Evolutionary conservation across 2,797 vertebrate genomes (phyloP).

Genomic region (Sebastes matsubarae): DNA sequence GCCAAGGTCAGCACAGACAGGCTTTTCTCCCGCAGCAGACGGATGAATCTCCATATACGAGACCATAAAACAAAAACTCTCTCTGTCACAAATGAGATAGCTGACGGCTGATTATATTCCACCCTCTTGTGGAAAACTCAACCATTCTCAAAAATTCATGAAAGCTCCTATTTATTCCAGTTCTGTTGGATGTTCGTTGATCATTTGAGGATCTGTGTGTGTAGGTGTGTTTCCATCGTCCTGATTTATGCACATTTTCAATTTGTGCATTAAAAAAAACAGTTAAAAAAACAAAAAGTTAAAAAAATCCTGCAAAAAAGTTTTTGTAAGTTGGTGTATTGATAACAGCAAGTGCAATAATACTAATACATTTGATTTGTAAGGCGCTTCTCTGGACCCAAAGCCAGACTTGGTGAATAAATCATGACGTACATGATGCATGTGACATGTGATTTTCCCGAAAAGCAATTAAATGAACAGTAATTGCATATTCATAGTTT

Average conservation of each 20-base stretch:
- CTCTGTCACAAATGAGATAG: constrained; percentile 48
- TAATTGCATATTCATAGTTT: neutral
- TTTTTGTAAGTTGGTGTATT: neutral
- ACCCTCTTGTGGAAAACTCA: constrained; percentile 55
- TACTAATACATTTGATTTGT: neutral
- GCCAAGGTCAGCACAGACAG: constrained; percentile 75
- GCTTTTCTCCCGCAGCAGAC: constrained; percentile 68
- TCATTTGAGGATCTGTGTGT: constrained; percentile 27
- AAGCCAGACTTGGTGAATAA: neutral
- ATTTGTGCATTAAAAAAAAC: neutral
- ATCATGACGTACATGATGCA: neutral
- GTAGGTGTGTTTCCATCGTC: neutral
- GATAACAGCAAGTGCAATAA: neutral
- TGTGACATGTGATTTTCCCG: neutral
- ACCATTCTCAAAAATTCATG: constrained; percentile 43
- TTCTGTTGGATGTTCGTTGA: constrained; percentile 36
- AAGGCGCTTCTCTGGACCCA: neutral
- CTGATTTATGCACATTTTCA: neutral
- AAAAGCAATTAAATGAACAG: neutral
- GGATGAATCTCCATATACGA: constrained; percentile 60
- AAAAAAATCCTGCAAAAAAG: neutral
- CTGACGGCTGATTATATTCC: constrained; percentile 55
- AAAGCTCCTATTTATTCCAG: constrained; percentile 51
- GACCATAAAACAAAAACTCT: constrained; percentile 39
- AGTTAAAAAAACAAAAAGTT: neutral